Percentiles rank a stretch among this genome's conserved stretches.
Conservation (phyloP, 2,113 vertebrate species). For the Callospermophilus lateralis region DNA sequence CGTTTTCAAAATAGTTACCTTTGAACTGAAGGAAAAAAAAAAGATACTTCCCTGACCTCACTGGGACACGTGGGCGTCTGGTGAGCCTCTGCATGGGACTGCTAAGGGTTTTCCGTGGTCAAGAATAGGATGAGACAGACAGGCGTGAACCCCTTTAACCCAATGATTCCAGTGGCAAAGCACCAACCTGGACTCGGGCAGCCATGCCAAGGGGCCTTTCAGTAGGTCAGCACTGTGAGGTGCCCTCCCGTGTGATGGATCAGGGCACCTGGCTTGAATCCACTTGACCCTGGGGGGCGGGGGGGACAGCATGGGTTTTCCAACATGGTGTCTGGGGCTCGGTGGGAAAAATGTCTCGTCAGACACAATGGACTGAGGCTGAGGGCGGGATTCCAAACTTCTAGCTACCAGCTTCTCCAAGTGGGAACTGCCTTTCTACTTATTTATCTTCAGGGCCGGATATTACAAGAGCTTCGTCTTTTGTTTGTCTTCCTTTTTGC, state of each 20-base stretch:
- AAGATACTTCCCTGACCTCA: too few species aligned
- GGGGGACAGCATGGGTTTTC: neutral
- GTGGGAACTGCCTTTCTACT: neutral
- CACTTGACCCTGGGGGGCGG: fast-evolving
- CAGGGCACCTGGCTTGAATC: neutral
- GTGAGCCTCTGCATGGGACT: neutral
- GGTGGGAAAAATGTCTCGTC: fast-evolving
- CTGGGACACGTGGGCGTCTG: too few species aligned
- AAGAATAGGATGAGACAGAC: neutral
- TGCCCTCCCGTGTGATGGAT: fast-evolving
- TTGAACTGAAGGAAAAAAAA: neutral
- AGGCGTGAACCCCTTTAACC: fast-evolving
- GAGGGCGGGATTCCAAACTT: neutral
- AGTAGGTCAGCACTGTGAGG: fast-evolving
- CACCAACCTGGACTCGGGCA: fast-evolving
- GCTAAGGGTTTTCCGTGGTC: neutral
- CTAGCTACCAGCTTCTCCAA: neutral
- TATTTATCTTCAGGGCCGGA: neutral
- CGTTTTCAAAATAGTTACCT: neutral
- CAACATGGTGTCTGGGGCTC: fast-evolving
- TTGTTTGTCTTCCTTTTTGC: neutral
- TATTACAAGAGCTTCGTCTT: neutral
- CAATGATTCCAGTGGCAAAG: neutral
- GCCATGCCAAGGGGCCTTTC: fast-evolving
- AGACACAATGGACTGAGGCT: fast-evolving